These are phyloP conservation scores for Anomalospiza imberbis DNA, from an alignment of 2,797 vertebrate species.

Conservation along the genomic window DNA sequence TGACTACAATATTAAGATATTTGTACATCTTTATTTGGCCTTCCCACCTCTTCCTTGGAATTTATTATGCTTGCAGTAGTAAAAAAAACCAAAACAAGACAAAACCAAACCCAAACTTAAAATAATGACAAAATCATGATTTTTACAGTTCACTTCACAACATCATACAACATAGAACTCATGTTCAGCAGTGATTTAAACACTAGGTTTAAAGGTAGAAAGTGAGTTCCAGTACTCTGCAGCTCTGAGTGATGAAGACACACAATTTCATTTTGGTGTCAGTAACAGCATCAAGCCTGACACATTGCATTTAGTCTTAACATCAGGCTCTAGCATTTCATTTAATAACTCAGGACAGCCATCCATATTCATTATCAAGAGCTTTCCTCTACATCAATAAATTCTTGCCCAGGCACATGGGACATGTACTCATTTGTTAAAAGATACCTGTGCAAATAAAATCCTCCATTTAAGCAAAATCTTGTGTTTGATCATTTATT, in stretches of 20 bases:
- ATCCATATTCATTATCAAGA: not conserved
- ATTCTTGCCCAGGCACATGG: accelerated
- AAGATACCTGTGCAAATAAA: not conserved
- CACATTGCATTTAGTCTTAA: not conserved
- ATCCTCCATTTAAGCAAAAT: not conserved
- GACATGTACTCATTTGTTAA: not conserved
- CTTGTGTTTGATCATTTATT: not conserved
- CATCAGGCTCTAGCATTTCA: not conserved
- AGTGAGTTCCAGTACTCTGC: not conserved
- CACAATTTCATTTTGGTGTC: not conserved
- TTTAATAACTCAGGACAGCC: not conserved
- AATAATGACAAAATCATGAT: not conserved
- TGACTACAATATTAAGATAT: not conserved
- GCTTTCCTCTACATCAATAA: not conserved
- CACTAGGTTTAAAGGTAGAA: not conserved
- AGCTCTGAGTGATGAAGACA: not conserved
- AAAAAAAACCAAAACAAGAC: not conserved
- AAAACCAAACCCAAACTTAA: not conserved
- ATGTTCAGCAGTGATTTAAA: not conserved
- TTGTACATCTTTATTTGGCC: not conserved
- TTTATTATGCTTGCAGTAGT: not conserved
- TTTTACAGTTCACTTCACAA: not conserved
- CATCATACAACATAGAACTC: not conserved
- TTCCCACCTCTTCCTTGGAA: not conserved
- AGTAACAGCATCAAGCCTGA: not conserved